Conservation (phyloP, 2,888 invertebrate genomes). For the Isotomurus palustris region DNA sequence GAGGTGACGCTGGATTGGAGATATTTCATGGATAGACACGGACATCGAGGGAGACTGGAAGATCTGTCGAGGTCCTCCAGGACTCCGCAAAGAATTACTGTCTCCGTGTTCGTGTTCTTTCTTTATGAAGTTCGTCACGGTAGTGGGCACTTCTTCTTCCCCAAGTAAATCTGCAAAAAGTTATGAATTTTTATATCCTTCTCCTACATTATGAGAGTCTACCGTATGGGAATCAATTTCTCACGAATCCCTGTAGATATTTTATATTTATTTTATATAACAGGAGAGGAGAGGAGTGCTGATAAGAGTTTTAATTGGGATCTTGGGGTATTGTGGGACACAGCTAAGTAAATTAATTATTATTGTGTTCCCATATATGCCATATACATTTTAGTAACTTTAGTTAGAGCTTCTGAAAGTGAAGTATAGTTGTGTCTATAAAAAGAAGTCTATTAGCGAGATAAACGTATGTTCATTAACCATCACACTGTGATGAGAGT, state of each 20-base stretch:
- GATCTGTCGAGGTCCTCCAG: constrained; percentile 4
- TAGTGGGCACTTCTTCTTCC: constrained; percentile 13
- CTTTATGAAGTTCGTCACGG: constrained; percentile 1
- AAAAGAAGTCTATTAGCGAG: background rate
- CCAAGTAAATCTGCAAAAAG: background rate
- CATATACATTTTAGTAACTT: too few species aligned
- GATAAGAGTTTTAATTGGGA: too few species aligned
- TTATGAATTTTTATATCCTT: background rate
- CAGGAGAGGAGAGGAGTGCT: too few species aligned
- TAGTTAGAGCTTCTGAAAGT: background rate
- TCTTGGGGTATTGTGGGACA: too few species aligned
- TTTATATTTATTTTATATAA: too few species aligned
- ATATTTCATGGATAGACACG: constrained; percentile 16
- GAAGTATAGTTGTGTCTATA: background rate
- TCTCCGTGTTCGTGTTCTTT: constrained; percentile 2
- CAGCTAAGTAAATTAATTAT: too few species aligned
- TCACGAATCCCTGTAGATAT: too few species aligned
- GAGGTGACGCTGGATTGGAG: constrained; percentile 3
- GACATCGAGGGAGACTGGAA: constrained; percentile 11
- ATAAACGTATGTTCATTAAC: too few species aligned
- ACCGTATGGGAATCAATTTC: too few species aligned
- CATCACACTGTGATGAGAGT: background rate
- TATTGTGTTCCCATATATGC: background rate
- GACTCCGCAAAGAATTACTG: background rate
- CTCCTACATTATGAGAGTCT: constrained; percentile 5